Conservation (phyloP, 2,113 vertebrate genomes). For the Cryptomyrus ogoouensis region DNA sequence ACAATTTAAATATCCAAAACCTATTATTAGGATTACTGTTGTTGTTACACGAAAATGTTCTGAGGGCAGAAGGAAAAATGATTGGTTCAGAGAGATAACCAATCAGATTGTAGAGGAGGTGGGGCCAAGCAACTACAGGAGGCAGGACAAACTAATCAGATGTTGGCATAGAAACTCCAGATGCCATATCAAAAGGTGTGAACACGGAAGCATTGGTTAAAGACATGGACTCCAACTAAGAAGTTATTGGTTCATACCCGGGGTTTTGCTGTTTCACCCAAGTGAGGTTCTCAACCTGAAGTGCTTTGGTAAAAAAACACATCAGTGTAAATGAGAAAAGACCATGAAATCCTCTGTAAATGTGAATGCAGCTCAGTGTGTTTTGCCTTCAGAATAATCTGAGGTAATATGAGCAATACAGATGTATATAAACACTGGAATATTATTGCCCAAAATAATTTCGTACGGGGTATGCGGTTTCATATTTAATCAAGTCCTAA, state of each 20-base stretch:
- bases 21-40: background rate
- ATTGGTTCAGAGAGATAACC: no score
- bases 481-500: background rate
- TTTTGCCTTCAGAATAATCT: background rate
- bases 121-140: no score
- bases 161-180: background rate
- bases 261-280: background rate
- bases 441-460: background rate
- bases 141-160: no score
- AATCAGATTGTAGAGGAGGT: no score
- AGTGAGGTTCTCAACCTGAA: background rate
- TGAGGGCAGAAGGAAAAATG: no score
- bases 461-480: background rate
- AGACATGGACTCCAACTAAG: background rate
- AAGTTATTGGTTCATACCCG: background rate
- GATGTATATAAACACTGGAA: background rate
- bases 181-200: background rate
- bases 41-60: background rate
- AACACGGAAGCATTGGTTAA: background rate
- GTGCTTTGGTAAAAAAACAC: background rate
- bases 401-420: background rate
- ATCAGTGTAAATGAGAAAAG: background rate
- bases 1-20: background rate
- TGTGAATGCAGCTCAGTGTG: background rate
- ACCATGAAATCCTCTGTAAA: background rate